These are phyloP conservation scores for Trilocha varians DNA, from an alignment of 2,888 invertebrate species.

Conservation along the genomic window DNA sequence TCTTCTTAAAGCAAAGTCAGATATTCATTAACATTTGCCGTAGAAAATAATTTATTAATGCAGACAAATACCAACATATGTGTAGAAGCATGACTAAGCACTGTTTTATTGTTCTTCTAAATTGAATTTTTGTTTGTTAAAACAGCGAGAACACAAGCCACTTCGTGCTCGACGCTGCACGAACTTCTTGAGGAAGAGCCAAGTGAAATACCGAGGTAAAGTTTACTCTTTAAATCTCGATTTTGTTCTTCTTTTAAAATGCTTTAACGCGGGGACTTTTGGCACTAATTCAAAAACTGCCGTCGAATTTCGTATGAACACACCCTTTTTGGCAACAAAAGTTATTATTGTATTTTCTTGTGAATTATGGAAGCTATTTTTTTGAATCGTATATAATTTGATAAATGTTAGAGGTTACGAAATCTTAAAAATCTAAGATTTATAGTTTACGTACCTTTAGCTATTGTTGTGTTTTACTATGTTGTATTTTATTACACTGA, in stretches of 20 bases:
- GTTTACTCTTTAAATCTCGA: slow-evolving; percentile 6
- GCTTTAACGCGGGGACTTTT: slow-evolving; percentile 21
- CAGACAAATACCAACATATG: too few relatives aligned
- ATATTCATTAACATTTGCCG: too few relatives aligned
- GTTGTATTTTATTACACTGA: too few relatives aligned
- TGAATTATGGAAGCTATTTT: too few relatives aligned
- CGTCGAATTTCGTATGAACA: slow-evolving; percentile 18
- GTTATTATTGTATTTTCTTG: neutral
- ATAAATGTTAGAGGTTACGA: too few relatives aligned
- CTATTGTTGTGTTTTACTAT: too few relatives aligned
- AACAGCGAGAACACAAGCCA: slow-evolving; percentile 65
- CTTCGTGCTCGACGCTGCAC: slow-evolving; percentile 68
- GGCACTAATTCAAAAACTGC: slow-evolving; percentile 31
- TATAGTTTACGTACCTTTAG: too few relatives aligned
- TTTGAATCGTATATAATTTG: too few relatives aligned
- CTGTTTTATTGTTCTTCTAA: neutral
- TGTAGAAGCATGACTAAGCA: neutral
- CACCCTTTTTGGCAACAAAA: slow-evolving; percentile 21
- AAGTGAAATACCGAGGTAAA: slow-evolving; percentile 66
- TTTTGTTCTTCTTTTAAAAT: slow-evolving; percentile 17
- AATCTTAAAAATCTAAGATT: too few relatives aligned
- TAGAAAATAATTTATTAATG: too few relatives aligned
- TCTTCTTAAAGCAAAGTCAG: too few relatives aligned
- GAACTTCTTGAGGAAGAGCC: slow-evolving; percentile 65
- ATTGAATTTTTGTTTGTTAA: slow-evolving; percentile 12